A percentile compares a stretch with the other conserved stretches of the same genome.
These are phyloP conservation scores for Enteromius trimaculatus DNA, from an alignment of 2,797 vertebrate species.

Conservation along the genomic window DNA sequence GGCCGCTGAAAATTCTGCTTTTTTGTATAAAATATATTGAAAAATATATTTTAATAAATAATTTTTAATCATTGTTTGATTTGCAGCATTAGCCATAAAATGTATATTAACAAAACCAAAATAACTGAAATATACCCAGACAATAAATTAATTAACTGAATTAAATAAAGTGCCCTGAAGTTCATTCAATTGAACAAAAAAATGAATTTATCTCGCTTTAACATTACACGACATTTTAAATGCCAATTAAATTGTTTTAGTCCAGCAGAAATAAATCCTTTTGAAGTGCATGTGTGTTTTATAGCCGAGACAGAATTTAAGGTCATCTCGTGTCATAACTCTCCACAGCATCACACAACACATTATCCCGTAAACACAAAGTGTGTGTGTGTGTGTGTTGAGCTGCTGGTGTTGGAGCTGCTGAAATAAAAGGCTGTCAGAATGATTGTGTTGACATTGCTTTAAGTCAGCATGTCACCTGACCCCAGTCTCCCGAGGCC, in stretches of 20 bases:
- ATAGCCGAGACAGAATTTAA: background rate
- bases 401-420: slow-evolving; percentile 65
- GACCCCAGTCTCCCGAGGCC: slow-evolving; percentile 63
- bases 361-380: slow-evolving; percentile 56
- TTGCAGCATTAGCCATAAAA: background rate
- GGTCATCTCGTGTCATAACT: slow-evolving; percentile 33
- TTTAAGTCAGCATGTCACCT: slow-evolving; percentile 75
- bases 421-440: slow-evolving; percentile 73
- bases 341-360: slow-evolving; percentile 44
- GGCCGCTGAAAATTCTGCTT: background rate
- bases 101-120: background rate
- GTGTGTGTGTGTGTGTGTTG: slow-evolving; percentile 34
- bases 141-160: background rate
- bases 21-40: background rate
- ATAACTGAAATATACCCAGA: background rate
- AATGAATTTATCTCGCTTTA: background rate
- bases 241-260: background rate
- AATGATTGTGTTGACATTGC: slow-evolving; percentile 77
- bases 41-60: background rate
- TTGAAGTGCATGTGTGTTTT: slow-evolving; percentile 2
- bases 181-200: background rate
- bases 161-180: background rate
- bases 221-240: background rate
- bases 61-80: background rate
- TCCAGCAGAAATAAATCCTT: background rate